phyloP scores from a whole-genome alignment of 2,113 vertebrate species.

The Myocastor coypus region DNA sequence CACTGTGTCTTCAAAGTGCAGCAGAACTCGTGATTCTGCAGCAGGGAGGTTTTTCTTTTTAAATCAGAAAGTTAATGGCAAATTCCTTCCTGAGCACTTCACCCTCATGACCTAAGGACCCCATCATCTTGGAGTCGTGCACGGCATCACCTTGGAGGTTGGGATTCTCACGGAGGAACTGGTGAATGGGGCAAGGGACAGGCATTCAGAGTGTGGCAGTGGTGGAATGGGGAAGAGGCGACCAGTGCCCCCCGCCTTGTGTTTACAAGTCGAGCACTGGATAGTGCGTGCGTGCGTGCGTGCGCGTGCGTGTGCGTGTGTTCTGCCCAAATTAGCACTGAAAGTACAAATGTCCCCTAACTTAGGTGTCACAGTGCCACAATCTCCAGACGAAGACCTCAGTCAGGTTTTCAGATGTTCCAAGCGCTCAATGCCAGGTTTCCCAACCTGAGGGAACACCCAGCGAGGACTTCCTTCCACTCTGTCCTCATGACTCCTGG shows the following conservation, averaged over 20 bases:
- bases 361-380: slow-evolving; percentile 1
- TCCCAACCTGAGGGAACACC: not conserved
- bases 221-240: not conserved
- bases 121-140: not conserved
- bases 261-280: slow-evolving; percentile 4
- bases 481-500: slow-evolving; percentile 13
- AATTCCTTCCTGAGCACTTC: not conserved
- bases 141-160: not conserved
- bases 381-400: slow-evolving; percentile 55
- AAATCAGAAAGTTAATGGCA: not conserved
- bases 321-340: not conserved
- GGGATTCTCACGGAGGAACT: not conserved
- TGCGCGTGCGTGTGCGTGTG: not conserved
- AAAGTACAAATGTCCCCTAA: slow-evolving; percentile 18
- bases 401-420: slow-evolving; percentile 54
- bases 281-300: not conserved
- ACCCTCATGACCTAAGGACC: not conserved
- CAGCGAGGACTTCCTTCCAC: not conserved
- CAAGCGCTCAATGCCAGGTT: slow-evolving; percentile 43
- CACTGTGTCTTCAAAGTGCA: not conserved
- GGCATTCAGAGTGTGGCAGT: not conserved
- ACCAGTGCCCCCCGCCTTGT: not conserved
- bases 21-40: not conserved
- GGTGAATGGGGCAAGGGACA: not conserved
- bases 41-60: not conserved